Percentiles rank a stretch among this genome's conserved stretches.
Evolutionary conservation across 2,888 invertebrate genomes (phyloP).

Genomic region (Argyresthia albistria): DNA sequence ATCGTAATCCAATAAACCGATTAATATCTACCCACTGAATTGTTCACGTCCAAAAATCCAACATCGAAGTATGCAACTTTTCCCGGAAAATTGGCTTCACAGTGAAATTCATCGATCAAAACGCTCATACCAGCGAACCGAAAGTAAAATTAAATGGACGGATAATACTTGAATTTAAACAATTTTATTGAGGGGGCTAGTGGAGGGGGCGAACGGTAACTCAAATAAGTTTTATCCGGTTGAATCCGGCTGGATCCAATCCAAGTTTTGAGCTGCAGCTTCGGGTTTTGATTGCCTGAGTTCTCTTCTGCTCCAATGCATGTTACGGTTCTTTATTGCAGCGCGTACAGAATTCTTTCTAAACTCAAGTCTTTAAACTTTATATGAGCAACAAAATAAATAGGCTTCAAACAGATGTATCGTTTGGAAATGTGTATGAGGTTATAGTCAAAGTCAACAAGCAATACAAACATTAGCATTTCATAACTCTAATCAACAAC

Average conservation of each 20-base stretch:
- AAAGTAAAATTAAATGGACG: conserved; percentile 9
- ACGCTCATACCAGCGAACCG: conserved; percentile 5
- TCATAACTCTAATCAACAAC: no score
- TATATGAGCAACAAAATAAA: no score
- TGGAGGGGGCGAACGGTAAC: conserved; percentile 18
- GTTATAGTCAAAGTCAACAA: no score
- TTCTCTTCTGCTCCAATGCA: no score
- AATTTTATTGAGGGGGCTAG: conserved; percentile 28
- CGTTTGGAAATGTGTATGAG: no score
- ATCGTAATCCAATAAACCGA: no score
- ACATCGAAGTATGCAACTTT: neutral
- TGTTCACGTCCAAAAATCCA: neutral
- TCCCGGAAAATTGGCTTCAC: neutral
- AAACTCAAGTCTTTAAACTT: no score
- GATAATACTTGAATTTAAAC: conserved; percentile 29
- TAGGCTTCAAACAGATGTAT: no score
- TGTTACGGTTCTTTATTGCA: no score
- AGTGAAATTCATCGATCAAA: neutral
- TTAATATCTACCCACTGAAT: neutral
- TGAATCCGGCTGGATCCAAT: conserved; percentile 20
- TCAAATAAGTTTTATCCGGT: conserved; percentile 19
- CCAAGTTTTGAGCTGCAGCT: conserved; percentile 22
- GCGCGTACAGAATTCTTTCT: no score
- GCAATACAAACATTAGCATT: no score
- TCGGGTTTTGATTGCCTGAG: conserved; percentile 27